phyloP scores from a whole-genome alignment of 2,888 invertebrate species.

The Hipparchia semele region DNA sequence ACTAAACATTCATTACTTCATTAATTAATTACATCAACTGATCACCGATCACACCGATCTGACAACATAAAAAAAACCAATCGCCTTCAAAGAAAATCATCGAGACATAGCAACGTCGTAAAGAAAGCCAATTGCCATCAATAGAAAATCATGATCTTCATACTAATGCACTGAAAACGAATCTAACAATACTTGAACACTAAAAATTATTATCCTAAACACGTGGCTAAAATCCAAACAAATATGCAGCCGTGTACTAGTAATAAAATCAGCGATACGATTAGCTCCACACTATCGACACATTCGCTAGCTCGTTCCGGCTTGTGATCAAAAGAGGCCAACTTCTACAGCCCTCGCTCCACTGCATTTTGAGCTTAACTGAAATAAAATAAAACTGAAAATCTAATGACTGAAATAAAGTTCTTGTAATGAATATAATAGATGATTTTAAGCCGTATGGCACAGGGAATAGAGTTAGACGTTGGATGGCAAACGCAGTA shows the following conservation, averaged over 20 bases:
- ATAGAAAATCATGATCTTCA: too few species aligned
- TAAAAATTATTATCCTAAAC: not conserved
- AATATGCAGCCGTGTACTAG: slow-evolving; percentile 30
- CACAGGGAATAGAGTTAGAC: slow-evolving; percentile 23
- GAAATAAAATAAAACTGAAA: not conserved
- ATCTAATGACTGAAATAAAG: not conserved
- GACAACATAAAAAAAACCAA: not conserved
- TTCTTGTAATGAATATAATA: not conserved
- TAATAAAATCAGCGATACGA: slow-evolving; percentile 42
- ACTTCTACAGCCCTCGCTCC: slow-evolving; percentile 39
- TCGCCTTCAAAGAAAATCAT: too few species aligned
- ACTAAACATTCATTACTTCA: too few species aligned
- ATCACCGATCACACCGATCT: not conserved
- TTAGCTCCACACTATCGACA: slow-evolving; percentile 43
- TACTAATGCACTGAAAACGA: too few species aligned
- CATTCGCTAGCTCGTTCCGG: slow-evolving; percentile 54
- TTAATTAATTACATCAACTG: too few species aligned
- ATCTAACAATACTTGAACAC: not conserved
- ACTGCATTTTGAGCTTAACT: slow-evolving; percentile 17
- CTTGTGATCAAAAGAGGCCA: slow-evolving; percentile 44
- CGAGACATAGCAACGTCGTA: too few species aligned
- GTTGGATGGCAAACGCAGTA: slow-evolving; percentile 21
- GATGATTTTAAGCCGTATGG: slow-evolving; percentile 9
- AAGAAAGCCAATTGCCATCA: too few species aligned
- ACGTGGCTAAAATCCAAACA: not conserved